Evolutionary conservation across 2,888 invertebrate species (phyloP), one percentile per base, ranked within the genome.

Genomic region (Thera britannica): DNA sequence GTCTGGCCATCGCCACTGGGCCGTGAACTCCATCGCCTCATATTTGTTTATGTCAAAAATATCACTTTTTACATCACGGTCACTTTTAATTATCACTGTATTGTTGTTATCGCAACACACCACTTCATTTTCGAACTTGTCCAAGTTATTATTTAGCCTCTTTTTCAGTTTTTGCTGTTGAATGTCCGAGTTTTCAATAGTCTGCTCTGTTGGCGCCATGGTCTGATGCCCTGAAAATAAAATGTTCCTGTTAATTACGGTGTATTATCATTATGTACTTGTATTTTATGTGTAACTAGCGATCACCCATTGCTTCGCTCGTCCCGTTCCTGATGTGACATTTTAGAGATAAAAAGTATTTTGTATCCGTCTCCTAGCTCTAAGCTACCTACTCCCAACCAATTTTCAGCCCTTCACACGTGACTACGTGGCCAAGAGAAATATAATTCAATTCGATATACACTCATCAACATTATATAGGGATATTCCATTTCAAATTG

Each of bases 1-100:
- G 84, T 97, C 97, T 0, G 95, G 96, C 97, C 97, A 97, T 83
- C 95, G 94, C 68, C 97, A 95, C 75, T 89, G 89, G 2, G 97
- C 94, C 69, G 86, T 90, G 77, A 96, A 97, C 72, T 91, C 87
- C 80, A 90, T 87, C 35, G 85, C 83, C 78, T 93, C 92, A 79
- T 90, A 93, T 75, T 86, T 81, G 65, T 76, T 81, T 68, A 93
- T 72, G 67, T 94, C 90, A 73, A 94, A 93, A 55, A 71, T 66
- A 58, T 88, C 87, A 82, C 76, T 74, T 62, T 63, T 77, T 77
- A 81, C 80, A 51, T 81, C 84, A 82, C 77, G 81, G 58, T 68
- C 75, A 83, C 78, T 79, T 46, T 56, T 38, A 44, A 58, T 65
- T 74, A 80, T 62, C 70, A 84, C 83, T 76, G 82, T 77, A 68